Conservation (phyloP, 1,140 invertebrate species). For the Drosophila rufa region DNA sequence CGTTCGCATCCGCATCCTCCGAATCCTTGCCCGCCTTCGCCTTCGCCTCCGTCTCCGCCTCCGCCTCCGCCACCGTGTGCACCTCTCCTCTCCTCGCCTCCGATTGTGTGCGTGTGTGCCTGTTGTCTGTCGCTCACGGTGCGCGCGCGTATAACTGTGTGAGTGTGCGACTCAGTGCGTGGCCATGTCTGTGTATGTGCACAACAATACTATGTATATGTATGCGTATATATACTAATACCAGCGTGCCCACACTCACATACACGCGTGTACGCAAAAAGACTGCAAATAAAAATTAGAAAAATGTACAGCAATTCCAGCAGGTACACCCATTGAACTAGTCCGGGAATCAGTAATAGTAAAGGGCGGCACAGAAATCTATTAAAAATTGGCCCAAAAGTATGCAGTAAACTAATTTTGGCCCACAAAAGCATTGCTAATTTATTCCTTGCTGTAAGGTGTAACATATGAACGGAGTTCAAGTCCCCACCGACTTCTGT, state of each 20-base stretch:
- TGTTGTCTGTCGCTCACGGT: constrained; percentile 73
- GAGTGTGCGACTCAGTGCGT: constrained; percentile 62
- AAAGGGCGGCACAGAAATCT: background rate
- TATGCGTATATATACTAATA: constrained; percentile 43
- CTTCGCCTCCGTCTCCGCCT: constrained; percentile 7
- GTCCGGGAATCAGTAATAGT: background rate
- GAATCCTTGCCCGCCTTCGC: constrained; percentile 10
- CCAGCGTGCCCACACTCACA: constrained; percentile 33
- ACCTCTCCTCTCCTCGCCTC: constrained; percentile 22
- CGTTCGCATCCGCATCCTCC: constrained; percentile 40
- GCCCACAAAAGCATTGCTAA: background rate
- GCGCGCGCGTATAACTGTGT: constrained; percentile 69
- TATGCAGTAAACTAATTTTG: background rate
- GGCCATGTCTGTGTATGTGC: constrained; percentile 51
- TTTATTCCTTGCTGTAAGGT: too few relatives aligned
- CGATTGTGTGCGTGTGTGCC: constrained; percentile 36
- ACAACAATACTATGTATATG: constrained; percentile 54
- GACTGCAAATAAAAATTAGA: constrained; percentile 33
- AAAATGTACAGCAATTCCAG: constrained; percentile 38
- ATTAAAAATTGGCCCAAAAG: background rate
- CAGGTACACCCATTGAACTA: constrained; percentile 65
- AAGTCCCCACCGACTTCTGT: background rate
- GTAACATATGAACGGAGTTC: background rate
- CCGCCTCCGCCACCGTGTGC: constrained; percentile 26
- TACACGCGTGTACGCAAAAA: constrained; percentile 1